phyloP scores from a whole-genome alignment of 2,113 vertebrate genomes.

The Boulengerochromis microlepis region DNA sequence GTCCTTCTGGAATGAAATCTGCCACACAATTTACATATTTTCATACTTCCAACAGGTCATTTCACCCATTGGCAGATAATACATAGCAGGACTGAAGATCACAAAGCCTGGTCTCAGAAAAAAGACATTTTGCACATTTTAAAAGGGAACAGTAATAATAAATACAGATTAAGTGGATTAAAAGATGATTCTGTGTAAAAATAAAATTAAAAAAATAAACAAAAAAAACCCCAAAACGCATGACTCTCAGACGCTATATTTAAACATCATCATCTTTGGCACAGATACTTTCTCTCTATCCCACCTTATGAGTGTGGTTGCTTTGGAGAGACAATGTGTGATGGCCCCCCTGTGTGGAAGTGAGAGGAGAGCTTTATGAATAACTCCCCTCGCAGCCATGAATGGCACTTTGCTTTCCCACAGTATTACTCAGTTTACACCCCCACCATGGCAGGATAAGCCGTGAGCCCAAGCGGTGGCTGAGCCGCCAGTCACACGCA shows the following conservation, averaged over 20 bases:
- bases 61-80: neutral
- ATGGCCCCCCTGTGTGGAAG: slow-evolving; percentile 38
- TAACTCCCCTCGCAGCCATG: slow-evolving; percentile 54
- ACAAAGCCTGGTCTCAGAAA: neutral
- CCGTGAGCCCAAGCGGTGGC: slow-evolving; percentile 16
- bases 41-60: neutral
- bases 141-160: neutral
- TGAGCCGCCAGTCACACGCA: slow-evolving; percentile 27
- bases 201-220: neutral
- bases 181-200: neutral
- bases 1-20: neutral
- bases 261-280: neutral
- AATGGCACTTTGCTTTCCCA: slow-evolving; percentile 62
- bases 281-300: neutral
- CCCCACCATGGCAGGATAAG: slow-evolving; percentile 55
- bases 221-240: neutral
- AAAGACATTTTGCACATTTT: neutral
- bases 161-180: neutral
- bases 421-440: slow-evolving; percentile 56
- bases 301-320: slow-evolving; percentile 6
- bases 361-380: slow-evolving; percentile 48
- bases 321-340: slow-evolving; percentile 44
- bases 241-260: neutral
- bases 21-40: neutral
- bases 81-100: neutral